Base-by-base conservation (phyloP, 2,797 vertebrate species). In the Graptemys geographica region DNA sequence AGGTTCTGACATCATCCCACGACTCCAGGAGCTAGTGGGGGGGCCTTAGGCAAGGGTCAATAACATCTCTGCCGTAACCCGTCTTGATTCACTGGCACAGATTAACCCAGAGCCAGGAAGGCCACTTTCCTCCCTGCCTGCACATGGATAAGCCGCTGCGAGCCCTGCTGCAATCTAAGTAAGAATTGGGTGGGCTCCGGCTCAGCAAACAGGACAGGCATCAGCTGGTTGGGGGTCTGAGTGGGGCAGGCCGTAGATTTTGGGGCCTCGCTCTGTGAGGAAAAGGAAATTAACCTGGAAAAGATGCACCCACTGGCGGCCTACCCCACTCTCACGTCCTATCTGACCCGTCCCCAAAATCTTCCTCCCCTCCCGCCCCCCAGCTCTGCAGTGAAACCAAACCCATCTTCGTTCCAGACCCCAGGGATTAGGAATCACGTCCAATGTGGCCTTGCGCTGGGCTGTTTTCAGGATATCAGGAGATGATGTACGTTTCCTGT, bases 401-500 rank as follows among this genome's bases (percentile, higher is more conserved):
- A 82, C 0, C 4, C 59, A 72, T 72, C 65, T 23, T 72, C n/a
- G 5, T 23, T 41, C 65, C 0, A 37, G 47, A 78, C 11, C 41
- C 3, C 23, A 0, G 3, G 78, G 53, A 72, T 56, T 86, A 89
- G 87, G n/a, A 87, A 47, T 2, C 0, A 4, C 56, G 76, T 3
- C 49, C 4, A 27, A 11, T 21, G 89, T 90, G 86, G 9, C 78
- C 59, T 62, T 5, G 12, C 0, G 2, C 79, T 19, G 96, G 83
- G 94, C 94, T 88, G 91, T 49, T 81, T 94, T 82, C 96, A 93
- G 88, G 92, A 96, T 96, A 84, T 78, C 6, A 18, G 91, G 69
- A 41, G 88, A 31, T 57, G 37, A 44, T 0, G 87, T 81, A 96
- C 94, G 95, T 96, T 98, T 98, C 97, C 97, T 97, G 97, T 88